A percentile compares a stretch with the other conserved stretches of the same genome.
These are phyloP conservation scores for Catonia carolina DNA, from an alignment of 2,888 invertebrate species.

Conservation along the genomic window DNA sequence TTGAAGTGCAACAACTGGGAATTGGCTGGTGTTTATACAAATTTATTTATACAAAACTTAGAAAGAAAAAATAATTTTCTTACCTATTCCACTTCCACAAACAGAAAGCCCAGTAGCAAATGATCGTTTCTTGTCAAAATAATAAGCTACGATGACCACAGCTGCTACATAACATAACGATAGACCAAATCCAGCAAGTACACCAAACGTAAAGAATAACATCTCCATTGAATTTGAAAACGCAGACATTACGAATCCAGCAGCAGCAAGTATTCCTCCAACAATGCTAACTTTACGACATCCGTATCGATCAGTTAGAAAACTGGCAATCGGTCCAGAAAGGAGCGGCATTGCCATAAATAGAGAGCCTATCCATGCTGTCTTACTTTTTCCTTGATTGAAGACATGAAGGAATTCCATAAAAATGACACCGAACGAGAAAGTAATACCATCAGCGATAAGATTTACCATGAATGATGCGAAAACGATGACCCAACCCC, in stretches of 20 bases:
- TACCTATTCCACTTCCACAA: constrained; percentile 78
- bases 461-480: constrained; percentile 84
- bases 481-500: constrained; percentile 89
- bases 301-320: constrained; percentile 72
- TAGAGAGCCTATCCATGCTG: constrained; percentile 83
- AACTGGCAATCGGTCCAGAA: constrained; percentile 78
- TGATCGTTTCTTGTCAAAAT: constrained; percentile 76
- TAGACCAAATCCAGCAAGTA: constrained; percentile 76
- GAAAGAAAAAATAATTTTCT: neutral
- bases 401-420: constrained; percentile 80
- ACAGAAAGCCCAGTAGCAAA: constrained; percentile 81
- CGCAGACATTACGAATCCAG: constrained; percentile 71
- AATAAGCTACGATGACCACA: constrained; percentile 83
- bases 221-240: constrained; percentile 68
- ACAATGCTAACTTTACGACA: constrained; percentile 71
- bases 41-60: too few relatives aligned
- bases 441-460: constrained; percentile 87
- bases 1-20: too few relatives aligned
- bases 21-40: too few relatives aligned
- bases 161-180: constrained; percentile 85
- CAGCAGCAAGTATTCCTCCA: constrained; percentile 66
- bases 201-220: constrained; percentile 73
- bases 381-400: constrained; percentile 74
- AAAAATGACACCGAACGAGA: constrained; percentile 86
- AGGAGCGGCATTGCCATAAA: constrained; percentile 88